Evolutionary conservation across 2,797 vertebrate genomes (phyloP).

Genomic region (Esox masquinongy): DNA sequence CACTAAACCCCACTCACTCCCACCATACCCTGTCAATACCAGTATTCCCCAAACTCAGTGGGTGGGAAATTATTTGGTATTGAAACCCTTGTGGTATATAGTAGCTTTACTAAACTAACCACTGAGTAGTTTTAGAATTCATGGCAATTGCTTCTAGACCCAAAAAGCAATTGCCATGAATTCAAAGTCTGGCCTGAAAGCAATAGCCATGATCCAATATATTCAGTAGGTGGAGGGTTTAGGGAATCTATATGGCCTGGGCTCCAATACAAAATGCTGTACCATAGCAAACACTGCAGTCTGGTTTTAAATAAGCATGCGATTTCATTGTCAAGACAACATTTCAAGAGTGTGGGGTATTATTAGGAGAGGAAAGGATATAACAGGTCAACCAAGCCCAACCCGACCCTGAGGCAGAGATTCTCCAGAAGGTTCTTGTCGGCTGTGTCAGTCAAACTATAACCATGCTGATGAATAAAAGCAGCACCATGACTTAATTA

Average conservation of each 20-base stretch:
- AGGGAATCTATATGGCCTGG: slow-evolving; percentile 18
- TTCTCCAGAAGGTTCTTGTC: slow-evolving; percentile 42
- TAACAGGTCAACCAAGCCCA: neutral
- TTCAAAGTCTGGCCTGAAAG: neutral
- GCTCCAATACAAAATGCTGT: slow-evolving; percentile 18
- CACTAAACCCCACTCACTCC: slow-evolving; percentile 33
- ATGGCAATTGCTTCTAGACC: no score
- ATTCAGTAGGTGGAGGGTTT: slow-evolving; percentile 32
- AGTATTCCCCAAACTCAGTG: slow-evolving; percentile 37
- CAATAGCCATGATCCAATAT: slow-evolving; percentile 31
- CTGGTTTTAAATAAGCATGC: neutral
- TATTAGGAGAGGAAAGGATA: slow-evolving; percentile 38
- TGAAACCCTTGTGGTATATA: no score
- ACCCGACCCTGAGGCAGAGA: slow-evolving; percentile 20
- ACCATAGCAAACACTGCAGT: neutral
- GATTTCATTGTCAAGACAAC: neutral
- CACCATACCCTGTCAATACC: slow-evolving; percentile 34
- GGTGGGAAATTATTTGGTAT: slow-evolving; percentile 27
- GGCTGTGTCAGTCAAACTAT: slow-evolving; percentile 59
- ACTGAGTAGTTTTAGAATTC: no score
- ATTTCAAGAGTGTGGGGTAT: slow-evolving; percentile 13
- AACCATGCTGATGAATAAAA: slow-evolving; percentile 61
- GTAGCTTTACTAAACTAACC: no score
- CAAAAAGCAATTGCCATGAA: no score
- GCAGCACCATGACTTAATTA: slow-evolving; percentile 71